These are phyloP conservation scores for Baryphthengus martii DNA, from an alignment of 2,113 vertebrate species.

Conservation along the genomic window DNA sequence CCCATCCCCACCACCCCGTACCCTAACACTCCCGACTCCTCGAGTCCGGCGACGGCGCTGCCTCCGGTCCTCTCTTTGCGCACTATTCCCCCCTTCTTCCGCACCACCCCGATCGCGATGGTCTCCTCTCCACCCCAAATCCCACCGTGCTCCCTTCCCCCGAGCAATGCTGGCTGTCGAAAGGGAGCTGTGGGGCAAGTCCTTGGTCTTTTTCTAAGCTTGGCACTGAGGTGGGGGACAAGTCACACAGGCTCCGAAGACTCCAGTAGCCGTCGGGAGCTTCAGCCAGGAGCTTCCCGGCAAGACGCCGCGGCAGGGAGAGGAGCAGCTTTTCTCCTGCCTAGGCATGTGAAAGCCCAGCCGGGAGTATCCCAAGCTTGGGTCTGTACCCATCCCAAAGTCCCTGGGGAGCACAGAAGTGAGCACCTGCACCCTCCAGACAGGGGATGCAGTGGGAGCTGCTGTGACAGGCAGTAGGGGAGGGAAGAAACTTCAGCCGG, in stretches of 20 bases:
- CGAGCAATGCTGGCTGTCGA: rapidly evolving
- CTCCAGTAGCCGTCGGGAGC: rapidly evolving
- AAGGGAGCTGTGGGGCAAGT: neutral
- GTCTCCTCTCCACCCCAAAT: rapidly evolving
- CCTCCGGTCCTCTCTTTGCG: rapidly evolving
- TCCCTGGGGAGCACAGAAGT: rapidly evolving
- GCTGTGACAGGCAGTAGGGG: rapidly evolving
- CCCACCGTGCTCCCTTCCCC: rapidly evolving
- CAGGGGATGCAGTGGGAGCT: rapidly evolving
- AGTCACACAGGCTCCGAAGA: rapidly evolving
- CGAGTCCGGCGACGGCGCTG: neutral
- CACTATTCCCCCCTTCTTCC: neutral
- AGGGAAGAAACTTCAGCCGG: neutral
- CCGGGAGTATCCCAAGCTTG: too few species aligned
- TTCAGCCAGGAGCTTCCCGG: rapidly evolving
- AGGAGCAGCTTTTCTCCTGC: neutral
- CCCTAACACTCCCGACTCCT: too few species aligned
- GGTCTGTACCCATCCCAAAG: rapidly evolving
- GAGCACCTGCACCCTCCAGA: rapidly evolving
- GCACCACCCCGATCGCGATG: rapidly evolving
- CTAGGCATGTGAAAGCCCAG: neutral
- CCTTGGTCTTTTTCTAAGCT: rapidly evolving
- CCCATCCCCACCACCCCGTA: too few species aligned
- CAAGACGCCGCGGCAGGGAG: rapidly evolving
- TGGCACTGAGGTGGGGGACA: rapidly evolving